Percentiles rank a stretch among this genome's conserved stretches.
phyloP scores from a whole-genome alignment of 2,113 vertebrate species.

The Myotis brandtii region DNA sequence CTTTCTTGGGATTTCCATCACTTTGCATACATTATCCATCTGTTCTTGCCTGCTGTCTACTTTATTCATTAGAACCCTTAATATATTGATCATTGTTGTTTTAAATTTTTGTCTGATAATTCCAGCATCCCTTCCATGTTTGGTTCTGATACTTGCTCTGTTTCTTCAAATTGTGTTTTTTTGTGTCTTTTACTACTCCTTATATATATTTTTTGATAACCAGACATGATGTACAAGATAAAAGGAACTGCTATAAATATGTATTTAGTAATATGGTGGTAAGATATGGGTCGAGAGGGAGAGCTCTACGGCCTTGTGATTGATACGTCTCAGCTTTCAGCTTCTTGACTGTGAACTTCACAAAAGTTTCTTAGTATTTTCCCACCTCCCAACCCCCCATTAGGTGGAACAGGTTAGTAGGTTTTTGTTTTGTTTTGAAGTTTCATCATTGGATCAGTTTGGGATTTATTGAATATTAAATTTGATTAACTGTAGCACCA shows the following conservation, averaged over 20 bases:
- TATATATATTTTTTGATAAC: background rate
- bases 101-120: background rate
- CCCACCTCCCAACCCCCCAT: too few species aligned
- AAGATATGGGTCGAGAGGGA: background rate
- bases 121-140: background rate
- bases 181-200: background rate
- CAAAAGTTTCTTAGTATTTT: background rate
- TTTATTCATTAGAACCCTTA: background rate
- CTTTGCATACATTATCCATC: background rate
- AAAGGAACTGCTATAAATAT: background rate
- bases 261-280: background rate
- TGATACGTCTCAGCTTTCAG: background rate
- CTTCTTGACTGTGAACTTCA: background rate
- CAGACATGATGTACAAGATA: too few species aligned
- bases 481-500: background rate
- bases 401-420: background rate
- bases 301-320: background rate
- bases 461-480: background rate
- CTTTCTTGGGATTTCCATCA: background rate
- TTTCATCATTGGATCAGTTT: background rate
- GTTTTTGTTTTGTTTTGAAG: background rate
- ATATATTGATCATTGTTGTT: background rate
- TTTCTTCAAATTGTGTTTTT: background rate
- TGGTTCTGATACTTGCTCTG: background rate
- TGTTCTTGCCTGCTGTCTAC: background rate